Evolutionary conservation across 2,888 invertebrate genomes (phyloP).

Genomic region (Protodeltote pygarga): DNA sequence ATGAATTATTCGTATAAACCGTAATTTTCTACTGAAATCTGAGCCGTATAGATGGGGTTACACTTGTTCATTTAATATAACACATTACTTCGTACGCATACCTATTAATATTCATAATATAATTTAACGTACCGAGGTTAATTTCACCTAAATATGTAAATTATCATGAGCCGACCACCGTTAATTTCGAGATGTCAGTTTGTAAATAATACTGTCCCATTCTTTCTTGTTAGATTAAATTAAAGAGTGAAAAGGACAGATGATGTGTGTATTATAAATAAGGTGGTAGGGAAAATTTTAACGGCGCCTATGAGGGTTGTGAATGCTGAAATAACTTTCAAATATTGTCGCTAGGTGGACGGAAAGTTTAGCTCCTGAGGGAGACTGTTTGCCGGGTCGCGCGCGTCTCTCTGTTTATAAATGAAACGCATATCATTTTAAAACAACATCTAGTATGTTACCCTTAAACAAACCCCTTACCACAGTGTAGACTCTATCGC

Average conservation of each 20-base stretch:
- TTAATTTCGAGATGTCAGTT: conserved; percentile 85
- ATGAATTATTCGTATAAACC: conserved; percentile 4
- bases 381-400: conserved; percentile 80
- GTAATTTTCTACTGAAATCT: conserved; percentile 63
- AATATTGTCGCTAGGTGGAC: conserved; percentile 87
- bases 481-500: conserved; percentile 39
- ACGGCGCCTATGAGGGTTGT: conserved; percentile 87
- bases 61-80: conserved; percentile 72
- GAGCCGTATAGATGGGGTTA: conserved; percentile 70
- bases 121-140: conserved; percentile 86
- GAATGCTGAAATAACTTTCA: conserved; percentile 87
- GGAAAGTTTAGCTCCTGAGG: conserved; percentile 84
- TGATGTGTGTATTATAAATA: conserved; percentile 82
- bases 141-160: conserved; percentile 88
- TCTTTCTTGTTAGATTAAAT: conserved; percentile 47
- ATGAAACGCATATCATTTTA: conserved; percentile 83
- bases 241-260: conserved; percentile 60
- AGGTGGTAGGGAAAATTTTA: conserved; percentile 86
- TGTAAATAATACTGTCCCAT: conserved; percentile 74
- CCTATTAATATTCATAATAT: conserved; percentile 87
- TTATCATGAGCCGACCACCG: conserved; percentile 87
- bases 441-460: conserved; percentile 66
- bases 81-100: conserved; percentile 69
- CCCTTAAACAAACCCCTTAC: conserved; percentile 42
- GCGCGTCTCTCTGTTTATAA: conserved; percentile 82